Evolutionary conservation across 2,888 invertebrate species (phyloP).

Genomic region (Sycophila texana): DNA sequence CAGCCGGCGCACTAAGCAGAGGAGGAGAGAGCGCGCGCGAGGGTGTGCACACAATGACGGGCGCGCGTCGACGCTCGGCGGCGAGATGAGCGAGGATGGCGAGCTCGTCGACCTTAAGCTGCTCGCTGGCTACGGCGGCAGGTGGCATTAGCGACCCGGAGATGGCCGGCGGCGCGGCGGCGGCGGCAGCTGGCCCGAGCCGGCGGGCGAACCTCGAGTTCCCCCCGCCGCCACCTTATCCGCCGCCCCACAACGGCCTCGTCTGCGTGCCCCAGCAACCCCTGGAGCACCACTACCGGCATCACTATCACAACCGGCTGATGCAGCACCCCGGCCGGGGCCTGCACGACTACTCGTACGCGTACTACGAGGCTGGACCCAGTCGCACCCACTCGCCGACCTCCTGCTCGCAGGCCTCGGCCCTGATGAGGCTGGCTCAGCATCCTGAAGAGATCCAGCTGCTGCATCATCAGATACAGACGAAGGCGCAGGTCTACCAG

Average conservation of each 20-base stretch:
- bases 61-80: conserved; percentile 20
- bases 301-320: conserved; percentile 61
- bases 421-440: conserved; percentile 43
- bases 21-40: conserved; percentile 2
- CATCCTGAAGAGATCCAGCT: conserved; percentile 51
- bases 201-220: conserved; percentile 80
- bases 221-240: conserved; percentile 85
- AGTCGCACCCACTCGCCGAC: conserved; percentile 28
- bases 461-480: conserved; percentile 5
- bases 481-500: conserved; percentile 34
- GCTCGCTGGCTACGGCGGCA: conserved; percentile 27
- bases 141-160: conserved; percentile 9
- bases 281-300: conserved; percentile 72
- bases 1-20: neutral
- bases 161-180: conserved; percentile 17
- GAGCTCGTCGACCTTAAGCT: conserved; percentile 40
- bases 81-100: conserved; percentile 53
- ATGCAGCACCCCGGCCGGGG: conserved; percentile 40
- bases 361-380: conserved; percentile 81
- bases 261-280: neutral
- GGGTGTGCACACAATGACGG: conserved; percentile 11
- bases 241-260: conserved; percentile 77
- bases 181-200: conserved; percentile 58
- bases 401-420: conserved; percentile 20
- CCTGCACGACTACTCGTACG: conserved; percentile 85